Conservation (phyloP, 1,140 invertebrate species). For the Eupristina koningsbergeri region DNA sequence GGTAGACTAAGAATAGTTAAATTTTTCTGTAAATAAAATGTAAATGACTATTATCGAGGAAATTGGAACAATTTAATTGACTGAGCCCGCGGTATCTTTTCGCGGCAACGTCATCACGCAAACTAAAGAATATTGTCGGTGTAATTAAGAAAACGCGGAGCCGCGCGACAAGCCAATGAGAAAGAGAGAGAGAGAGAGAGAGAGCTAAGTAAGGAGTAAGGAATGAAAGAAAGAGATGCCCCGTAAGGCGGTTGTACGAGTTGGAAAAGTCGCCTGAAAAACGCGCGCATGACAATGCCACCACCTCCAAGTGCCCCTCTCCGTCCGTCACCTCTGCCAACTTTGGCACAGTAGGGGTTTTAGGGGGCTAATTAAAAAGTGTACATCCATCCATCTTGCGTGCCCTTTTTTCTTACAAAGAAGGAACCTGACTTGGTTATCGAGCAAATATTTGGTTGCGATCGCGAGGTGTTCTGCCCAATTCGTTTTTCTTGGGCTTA, state of each 20-base stretch:
- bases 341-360: constrained; percentile 57
- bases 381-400: too few relatives aligned
- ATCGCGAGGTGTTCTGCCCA: constrained; percentile 48
- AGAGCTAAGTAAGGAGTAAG: constrained; percentile 28
- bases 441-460: constrained; percentile 44
- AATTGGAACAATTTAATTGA: constrained; percentile 46
- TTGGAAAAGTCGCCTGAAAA: constrained; percentile 72
- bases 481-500: constrained; percentile 53
- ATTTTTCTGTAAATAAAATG: too few relatives aligned
- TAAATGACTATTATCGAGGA: not conserved
- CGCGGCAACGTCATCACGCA: constrained; percentile 71
- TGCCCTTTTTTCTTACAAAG: too few relatives aligned
- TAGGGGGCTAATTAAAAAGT: constrained; percentile 72
- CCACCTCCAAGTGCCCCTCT: constrained; percentile 37
- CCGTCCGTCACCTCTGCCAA: constrained; percentile 52
- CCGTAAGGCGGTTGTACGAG: constrained; percentile 57
- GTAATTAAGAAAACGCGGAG: constrained; percentile 72
- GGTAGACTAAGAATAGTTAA: too few relatives aligned
- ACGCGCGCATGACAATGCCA: constrained; percentile 73
- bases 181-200: constrained; percentile 40
- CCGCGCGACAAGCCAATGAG: not conserved
- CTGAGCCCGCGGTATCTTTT: constrained; percentile 64
- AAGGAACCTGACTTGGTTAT: too few relatives aligned
- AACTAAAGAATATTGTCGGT: constrained; percentile 73
- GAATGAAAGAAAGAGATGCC: constrained; percentile 51